phyloP scores from a whole-genome alignment of 2,797 vertebrate species.

The Anniella stebbinsi region DNA sequence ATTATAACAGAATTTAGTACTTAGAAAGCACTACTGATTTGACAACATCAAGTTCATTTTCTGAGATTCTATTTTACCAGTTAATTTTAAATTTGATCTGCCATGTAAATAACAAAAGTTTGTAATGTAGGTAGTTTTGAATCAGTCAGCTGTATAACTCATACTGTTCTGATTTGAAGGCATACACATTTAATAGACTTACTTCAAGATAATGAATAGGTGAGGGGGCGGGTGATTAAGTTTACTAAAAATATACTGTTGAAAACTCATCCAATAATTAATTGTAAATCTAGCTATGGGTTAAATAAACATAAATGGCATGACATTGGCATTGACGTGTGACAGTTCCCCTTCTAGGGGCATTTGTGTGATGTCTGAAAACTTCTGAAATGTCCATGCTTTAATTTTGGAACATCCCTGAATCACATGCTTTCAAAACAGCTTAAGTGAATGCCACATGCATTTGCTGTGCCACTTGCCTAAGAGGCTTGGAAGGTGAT shows the following conservation, averaged over 20 bases:
- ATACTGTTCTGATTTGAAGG: neutral
- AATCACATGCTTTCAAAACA: neutral
- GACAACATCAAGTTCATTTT: slow-evolving; percentile 22
- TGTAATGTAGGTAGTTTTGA: neutral
- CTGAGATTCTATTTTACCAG: neutral
- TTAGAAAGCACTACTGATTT: slow-evolving; percentile 16
- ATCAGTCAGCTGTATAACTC: neutral
- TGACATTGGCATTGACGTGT: neutral
- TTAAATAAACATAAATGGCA: neutral
- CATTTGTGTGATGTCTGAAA: neutral
- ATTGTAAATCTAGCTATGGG: neutral
- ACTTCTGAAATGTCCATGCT: neutral
- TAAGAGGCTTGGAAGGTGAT: neutral
- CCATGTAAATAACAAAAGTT: neutral
- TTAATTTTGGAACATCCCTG: too few species aligned
- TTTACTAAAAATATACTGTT: neutral
- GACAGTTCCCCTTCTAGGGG: neutral
- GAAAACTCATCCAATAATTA: neutral
- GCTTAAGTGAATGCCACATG: neutral
- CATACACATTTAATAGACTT: neutral
- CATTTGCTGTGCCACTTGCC: neutral
- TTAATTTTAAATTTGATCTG: neutral
- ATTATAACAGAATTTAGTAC: neutral
- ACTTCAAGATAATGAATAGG: neutral
- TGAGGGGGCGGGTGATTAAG: neutral